These are phyloP conservation scores for Edolisoma coerulescens DNA, from an alignment of 2,113 vertebrate species.

Conservation along the genomic window DNA sequence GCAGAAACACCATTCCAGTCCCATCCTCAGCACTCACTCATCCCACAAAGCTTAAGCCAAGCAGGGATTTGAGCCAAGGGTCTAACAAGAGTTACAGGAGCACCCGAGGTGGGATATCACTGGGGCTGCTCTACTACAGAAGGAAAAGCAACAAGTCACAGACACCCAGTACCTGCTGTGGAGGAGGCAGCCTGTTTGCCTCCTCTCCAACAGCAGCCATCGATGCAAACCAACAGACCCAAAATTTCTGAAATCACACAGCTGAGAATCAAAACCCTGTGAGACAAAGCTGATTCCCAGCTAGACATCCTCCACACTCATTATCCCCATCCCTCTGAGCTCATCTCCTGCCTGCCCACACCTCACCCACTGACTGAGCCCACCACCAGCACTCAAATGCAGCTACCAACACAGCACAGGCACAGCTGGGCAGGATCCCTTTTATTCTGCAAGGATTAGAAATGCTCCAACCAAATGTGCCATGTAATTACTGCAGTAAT, in stretches of 20 bases:
- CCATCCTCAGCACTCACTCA: not conserved
- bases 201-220: not conserved
- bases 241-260: not conserved
- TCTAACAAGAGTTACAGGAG: not conserved
- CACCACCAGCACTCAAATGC: not conserved
- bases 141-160: not conserved
- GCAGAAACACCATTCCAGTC: rapidly evolving
- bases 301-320: not conserved
- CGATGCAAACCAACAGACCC: not conserved
- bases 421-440: not conserved
- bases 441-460: not conserved
- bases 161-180: not conserved
- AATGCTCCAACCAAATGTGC: not conserved
- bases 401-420: not conserved
- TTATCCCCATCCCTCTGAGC: not conserved
- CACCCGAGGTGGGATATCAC: rapidly evolving
- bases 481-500: not conserved
- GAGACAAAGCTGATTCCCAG: not conserved
- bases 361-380: not conserved
- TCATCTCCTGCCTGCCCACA: not conserved
- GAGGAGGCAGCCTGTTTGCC: not conserved
- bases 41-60: not conserved
- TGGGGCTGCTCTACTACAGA: no score
- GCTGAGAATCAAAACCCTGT: not conserved
- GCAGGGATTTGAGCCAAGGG: not conserved